Evolutionary conservation across 2,888 invertebrate species (phyloP), one percentile per base, ranked within the genome.

Genomic region (Corbicula japonica): DNA sequence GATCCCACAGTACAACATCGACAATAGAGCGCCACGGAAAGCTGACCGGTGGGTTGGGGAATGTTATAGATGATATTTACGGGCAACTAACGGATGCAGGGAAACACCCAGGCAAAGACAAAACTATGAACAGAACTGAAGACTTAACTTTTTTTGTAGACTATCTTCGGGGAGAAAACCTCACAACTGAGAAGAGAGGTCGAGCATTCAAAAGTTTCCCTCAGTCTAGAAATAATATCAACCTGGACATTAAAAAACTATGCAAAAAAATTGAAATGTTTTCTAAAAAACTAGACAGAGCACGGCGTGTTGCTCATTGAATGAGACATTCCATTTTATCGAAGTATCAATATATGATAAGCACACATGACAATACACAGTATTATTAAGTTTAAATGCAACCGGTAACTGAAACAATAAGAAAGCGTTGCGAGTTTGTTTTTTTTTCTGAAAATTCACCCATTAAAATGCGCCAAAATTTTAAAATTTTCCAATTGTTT

Each of bases 21-120:
- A 38, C 60, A 15, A 38, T 60, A 0, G 41, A 60, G 15, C 4
- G 60, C 4, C 60, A 60, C 26, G 60, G 60, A 23, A 60, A 60
- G 21, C 41, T 60, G 6, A 41, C 60, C 4, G 60, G 60, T 26
- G 26, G 60, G 12, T 12, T 60, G 18, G 60, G 60, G 12, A 23
- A 60, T 21, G 60, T 60, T 2, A 21, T 60, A 34, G 60, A 60
- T 26, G 26, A 38, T 8, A 38, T 38, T 10, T 60, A 21, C 12
- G 23, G 38, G 18, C 38, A 21, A 8, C 35, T 38, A 28, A 50
- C 50, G 28, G 50, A 50, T 50, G 50, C 28, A 28, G 26, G 26
- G 50, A 50, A 46, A 50, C 26, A 28, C 50, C 50, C 23, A 26
- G 10, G 50, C 23, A 50, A 50, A 50, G 50, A 50, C 26, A 50